phyloP scores from a whole-genome alignment of 2,113 vertebrate genomes.

The Trochalopteron elliotii region DNA sequence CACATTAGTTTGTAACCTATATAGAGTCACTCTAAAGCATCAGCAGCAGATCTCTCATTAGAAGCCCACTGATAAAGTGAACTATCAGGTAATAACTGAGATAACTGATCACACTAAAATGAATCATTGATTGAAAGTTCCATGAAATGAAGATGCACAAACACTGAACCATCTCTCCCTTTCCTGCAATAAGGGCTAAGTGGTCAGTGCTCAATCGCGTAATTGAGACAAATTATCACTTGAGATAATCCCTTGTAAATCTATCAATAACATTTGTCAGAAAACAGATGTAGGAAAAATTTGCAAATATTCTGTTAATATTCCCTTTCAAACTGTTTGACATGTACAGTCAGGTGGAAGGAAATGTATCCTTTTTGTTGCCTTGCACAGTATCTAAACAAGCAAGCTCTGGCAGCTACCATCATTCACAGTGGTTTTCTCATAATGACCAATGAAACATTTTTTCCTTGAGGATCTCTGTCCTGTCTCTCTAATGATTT shows the following conservation, averaged over 20 bases:
- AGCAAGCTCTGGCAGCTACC: background rate
- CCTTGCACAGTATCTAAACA: background rate
- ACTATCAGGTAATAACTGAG: background rate
- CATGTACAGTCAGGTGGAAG: background rate
- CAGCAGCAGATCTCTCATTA: background rate
- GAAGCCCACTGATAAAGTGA: background rate
- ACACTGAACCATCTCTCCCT: background rate
- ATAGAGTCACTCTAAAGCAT: background rate
- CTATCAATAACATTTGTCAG: background rate
- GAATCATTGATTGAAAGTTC: constrained; percentile 20
- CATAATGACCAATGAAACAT: background rate
- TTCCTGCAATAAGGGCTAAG: background rate
- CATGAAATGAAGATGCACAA: background rate
- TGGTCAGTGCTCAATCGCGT: background rate
- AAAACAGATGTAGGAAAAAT: background rate
- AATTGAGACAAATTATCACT: background rate
- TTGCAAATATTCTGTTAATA: background rate
- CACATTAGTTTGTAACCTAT: background rate
- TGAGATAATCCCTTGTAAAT: background rate
- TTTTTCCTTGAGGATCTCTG: background rate
- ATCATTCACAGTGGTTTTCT: background rate
- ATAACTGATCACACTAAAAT: background rate
- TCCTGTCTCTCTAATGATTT: background rate
- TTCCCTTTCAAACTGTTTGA: background rate
- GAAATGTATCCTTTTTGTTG: background rate